Base-by-base conservation (phyloP, 2,113 vertebrate species). In the Strix uralensis region DNA sequence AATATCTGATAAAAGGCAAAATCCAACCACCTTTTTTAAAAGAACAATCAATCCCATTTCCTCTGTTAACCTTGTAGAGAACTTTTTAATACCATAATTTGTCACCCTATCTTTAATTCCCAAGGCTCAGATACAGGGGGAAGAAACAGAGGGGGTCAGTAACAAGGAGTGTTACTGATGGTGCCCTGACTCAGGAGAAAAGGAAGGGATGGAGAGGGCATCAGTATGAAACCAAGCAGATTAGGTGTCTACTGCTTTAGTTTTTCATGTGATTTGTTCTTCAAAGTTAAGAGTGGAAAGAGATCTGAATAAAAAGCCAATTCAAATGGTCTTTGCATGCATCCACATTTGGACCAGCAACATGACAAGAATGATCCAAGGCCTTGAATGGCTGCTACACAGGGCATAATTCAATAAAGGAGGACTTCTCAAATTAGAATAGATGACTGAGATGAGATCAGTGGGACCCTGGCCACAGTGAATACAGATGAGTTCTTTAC, bases 1-100 rank as follows among this genome's bases (percentile, higher is more conserved):
- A 46, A 59, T 34, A 34, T 69, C 58, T 58, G 38, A 81, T 77
- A 88, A 73, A 83, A 75, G 36, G 44, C n/a, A 94, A 95, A 93
- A 94, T 46, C 30, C 85, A 77, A 15, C 18, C 36, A 22, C 3
- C 0, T 74, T 75, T 77, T 70, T n/a, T 42, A 77, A 90, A 91
- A 74, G 63, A 69, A 65, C 17, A 94, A 67, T 40, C 15, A 29
- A 58, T 59, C 6, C 51, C 4, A 29, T 46, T 94, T 88, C 26
- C 51, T 77, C 27, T 12, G 4, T 38, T 79, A 72, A 29, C 11
- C 27, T 46, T 36, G 36, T 10, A 81, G 14, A 67, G 22, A 80
- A 61, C 17, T 83, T 79, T 30, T 79, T 61, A 58, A 54, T 23
- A 16, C 2, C 8, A 1, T 15, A 11, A 70, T 92, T 74, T 92